Base-by-base conservation (phyloP, 2,888 invertebrate genomes). In the Phlogophora meticulosa region DNA sequence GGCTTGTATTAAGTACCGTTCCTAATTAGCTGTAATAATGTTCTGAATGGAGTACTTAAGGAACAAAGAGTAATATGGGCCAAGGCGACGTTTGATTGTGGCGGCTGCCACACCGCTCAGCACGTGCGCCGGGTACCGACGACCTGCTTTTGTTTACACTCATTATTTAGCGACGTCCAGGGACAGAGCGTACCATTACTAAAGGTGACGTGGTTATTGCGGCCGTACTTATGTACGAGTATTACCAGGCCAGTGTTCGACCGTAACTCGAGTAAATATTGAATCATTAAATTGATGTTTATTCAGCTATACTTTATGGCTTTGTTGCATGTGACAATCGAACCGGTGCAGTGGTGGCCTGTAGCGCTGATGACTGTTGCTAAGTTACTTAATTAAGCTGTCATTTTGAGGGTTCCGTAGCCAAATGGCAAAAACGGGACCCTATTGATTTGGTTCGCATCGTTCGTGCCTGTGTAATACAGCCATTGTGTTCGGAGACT, bases 51-150 rank as follows among this genome's bases (percentile, higher is more conserved):
- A 46, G 43, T 65, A 34, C 46, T 67, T 42, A 43, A 17, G n/a
- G 36, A 55, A 68, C 68, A 74, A 58, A 58, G 45, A 40, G 38
- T 34, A 61, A 62, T 67, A 48, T 57, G 36, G 62, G 62, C 43
- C 75, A 74, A 69, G 69, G 73, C 40, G 58, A 51, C 45, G 53
- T 40, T 34, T 42, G 46, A 49, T 51, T 58, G 68, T 62, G 42
- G 46, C 40, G 36, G 59, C 34, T 10, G 56, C 43, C 68, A 68
- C 62, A 59, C 55, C 53, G 61, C 2, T 1, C 10, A 17, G 69
- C 20, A 56, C 69, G 73, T 74, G 75, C 10, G 32, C 5, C 32
- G 75, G 10, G 32, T 58, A 24, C 49, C 53, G 24, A 73, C 36
- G 42, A 34, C 15, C 1, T 42, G 49, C 32, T 45, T n/a, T 55